Evolutionary conservation across 2,888 invertebrate species (phyloP), one percentile per base, ranked within the genome.

Genomic region (Drosophila dives): DNA sequence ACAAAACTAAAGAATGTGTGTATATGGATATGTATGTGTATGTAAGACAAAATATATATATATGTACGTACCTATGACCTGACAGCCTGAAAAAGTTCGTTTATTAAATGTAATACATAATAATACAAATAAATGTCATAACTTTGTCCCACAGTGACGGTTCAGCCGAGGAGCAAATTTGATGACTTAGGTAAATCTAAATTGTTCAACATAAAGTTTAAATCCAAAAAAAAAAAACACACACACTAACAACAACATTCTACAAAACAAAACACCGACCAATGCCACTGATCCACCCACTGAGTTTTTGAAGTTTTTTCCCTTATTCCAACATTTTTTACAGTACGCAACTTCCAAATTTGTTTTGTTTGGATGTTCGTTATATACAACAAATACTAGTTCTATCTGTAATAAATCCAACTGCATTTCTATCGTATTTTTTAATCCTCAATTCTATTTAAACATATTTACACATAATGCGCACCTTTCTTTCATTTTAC

Each of bases 151-250:
- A 92, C 92, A 95, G 95, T 95, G 95, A 94, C 95, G 94, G 95
- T 95, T 93, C 95, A 95, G 94, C 94, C 95, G 94, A 94, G 95
- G 95, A 95, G 92, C 91, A 93, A 95, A 94, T 94, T 95, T 94
- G 95, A 95, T 94, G 95, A 95, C 93, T 94, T 95, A 95, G 95
- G 95, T 95, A 95, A 95, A 95, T 87, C 86, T 49, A 75, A 77
- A 77, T 80, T 80, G 50, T 62, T 67, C 72, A 80, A 75, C 66
- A 75, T 48, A 51, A 62, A 10, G 32, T 56, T 68, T 62, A 40
- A 56, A 40, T 42, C 55, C 20, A 58, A 40, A 60, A 71, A 72
- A 34, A 40, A 26, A 36, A 45, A 20, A 45, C 58, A 26, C 69
- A 55, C 38, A 77, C 71, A 67, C 61, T 65, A 51, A 83, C 71